Percentiles rank a stretch among this genome's conserved stretches.
Evolutionary conservation across 2,113 vertebrate species (phyloP).

Genomic region (Nycticorax nycticorax): DNA sequence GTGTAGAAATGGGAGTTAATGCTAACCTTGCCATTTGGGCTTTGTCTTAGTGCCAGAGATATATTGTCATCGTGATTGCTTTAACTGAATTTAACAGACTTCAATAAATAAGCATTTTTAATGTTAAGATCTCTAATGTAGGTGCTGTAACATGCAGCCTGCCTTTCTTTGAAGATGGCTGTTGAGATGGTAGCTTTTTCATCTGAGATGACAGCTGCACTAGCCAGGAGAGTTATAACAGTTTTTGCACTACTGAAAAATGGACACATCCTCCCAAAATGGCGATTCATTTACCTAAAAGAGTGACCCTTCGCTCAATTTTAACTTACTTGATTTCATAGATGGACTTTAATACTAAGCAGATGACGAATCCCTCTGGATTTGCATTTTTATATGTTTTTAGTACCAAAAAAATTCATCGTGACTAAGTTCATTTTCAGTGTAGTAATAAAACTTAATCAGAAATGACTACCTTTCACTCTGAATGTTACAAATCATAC

Average conservation of each 20-base stretch:
- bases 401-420: not conserved
- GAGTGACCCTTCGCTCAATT: not conserved
- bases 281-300: not conserved
- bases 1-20: not conserved
- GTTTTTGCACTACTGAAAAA: not conserved
- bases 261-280: not conserved
- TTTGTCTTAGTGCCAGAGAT: not conserved
- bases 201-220: not conserved
- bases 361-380: not conserved
- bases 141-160: not conserved
- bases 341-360: not conserved
- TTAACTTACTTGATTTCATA: not conserved
- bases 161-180: not conserved
- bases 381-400: slow-evolving; percentile 36
- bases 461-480: slow-evolving; percentile 1
- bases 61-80: not conserved
- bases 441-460: not conserved
- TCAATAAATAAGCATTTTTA: not conserved
- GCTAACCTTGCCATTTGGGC: not conserved
- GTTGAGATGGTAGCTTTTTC: not conserved
- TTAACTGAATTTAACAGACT: not conserved
- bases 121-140: not conserved
- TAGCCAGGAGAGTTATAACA: not conserved
- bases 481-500: not conserved
- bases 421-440: not conserved